Percentiles rank a stretch among this genome's conserved stretches.
Conservation (phyloP, 2,888 invertebrate species). For the Eristalis intricaria region DNA sequence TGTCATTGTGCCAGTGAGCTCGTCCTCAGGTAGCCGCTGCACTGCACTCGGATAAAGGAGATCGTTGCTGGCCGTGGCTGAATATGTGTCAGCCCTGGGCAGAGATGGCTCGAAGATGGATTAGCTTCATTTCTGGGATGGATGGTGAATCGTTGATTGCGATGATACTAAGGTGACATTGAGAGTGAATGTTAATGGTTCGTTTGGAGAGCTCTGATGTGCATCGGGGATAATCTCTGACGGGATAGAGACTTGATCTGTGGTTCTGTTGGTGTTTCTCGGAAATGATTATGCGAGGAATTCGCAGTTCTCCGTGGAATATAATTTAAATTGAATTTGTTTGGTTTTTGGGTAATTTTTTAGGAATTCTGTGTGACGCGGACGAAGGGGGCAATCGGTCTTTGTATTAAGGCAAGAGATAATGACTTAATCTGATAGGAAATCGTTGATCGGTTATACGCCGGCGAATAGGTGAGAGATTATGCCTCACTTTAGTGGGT, state of each 20-base stretch:
- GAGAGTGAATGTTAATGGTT: slow-evolving; percentile 72
- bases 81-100: slow-evolving; percentile 1
- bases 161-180: slow-evolving; percentile 71
- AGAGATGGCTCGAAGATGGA: slow-evolving; percentile 76
- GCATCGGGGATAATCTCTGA: slow-evolving; percentile 62
- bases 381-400: slow-evolving; percentile 34
- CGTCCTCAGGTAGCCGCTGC: not conserved
- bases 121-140: slow-evolving; percentile 78
- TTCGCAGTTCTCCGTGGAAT: slow-evolving; percentile 73
- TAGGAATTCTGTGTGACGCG: slow-evolving; percentile 50
- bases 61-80: slow-evolving; percentile 15
- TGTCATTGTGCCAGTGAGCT: slow-evolving; percentile 43
- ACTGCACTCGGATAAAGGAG: slow-evolving; percentile 30
- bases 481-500: slow-evolving; percentile 24
- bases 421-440: slow-evolving; percentile 66
- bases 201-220: slow-evolving; percentile 48
- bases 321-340: slow-evolving; percentile 71
- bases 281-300: slow-evolving; percentile 79
- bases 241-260: slow-evolving; percentile 2
- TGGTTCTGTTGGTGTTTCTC: slow-evolving; percentile 74
- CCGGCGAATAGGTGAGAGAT: slow-evolving; percentile 20
- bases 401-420: slow-evolving; percentile 31
- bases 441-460: not conserved
- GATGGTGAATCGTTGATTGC: slow-evolving; percentile 71
- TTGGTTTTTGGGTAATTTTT: slow-evolving; percentile 55